Conservation (phyloP, 1,140 invertebrate genomes). For the Pristionchus pacificus region DNA sequence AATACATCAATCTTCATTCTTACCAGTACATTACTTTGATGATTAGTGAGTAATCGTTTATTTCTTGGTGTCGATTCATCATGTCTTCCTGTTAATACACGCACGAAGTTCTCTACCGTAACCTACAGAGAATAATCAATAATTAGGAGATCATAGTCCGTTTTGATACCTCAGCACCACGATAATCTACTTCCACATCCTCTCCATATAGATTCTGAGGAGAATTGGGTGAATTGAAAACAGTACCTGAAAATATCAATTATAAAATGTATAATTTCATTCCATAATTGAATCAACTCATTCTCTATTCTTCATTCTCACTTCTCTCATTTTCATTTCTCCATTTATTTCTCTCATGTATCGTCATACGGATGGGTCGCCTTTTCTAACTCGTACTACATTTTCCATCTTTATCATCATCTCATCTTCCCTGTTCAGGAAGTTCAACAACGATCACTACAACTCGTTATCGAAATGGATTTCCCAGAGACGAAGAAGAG, state of each 20-base stretch:
- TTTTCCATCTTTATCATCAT: neutral
- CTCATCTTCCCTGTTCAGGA: neutral
- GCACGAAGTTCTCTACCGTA: slow-evolving; percentile 86
- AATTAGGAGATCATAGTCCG: no score
- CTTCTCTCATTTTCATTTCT: no score
- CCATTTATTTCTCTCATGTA: no score
- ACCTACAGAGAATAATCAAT: no score
- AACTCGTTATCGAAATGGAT: no score
- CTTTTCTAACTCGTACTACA: neutral
- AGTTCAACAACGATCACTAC: no score
- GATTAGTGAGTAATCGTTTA: slow-evolving; percentile 89
- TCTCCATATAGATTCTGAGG: slow-evolving; percentile 57
- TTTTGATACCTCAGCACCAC: slow-evolving; percentile 96
- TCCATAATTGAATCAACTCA: no score
- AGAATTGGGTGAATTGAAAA: neutral
- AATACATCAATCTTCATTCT: neutral
- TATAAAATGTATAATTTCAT: no score
- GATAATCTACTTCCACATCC: slow-evolving; percentile 98
- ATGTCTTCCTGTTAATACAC: slow-evolving; percentile 84
- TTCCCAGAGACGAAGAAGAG: no score
- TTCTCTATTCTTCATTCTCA: no score
- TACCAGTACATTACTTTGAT: slow-evolving; percentile 85
- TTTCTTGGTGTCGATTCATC: slow-evolving; percentile 84
- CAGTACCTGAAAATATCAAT: neutral
- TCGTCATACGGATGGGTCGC: neutral